Evolutionary conservation across 92 coral and sea anemone species (phyloP), one percentile per base, ranked within the genome.

Genomic region (Epizoanthus illoricatus): DNA sequence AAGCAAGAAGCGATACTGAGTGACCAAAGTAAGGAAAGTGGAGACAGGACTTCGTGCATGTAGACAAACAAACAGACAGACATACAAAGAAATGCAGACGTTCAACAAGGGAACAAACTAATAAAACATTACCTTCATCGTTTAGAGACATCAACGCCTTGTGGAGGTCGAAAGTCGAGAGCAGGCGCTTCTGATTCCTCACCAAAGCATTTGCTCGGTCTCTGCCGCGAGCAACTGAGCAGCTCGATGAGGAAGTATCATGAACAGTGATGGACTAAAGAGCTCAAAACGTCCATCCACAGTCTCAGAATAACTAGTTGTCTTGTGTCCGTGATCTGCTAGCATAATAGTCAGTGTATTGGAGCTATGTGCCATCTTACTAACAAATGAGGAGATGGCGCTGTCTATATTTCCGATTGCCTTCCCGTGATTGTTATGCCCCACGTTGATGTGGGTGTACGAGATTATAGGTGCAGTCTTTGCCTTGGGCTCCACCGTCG

Each of bases 291-390:
- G 85, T 17, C 89, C 89, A 73, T 80, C 85, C 21, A 86, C 85
- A 11, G 89, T 86, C 49, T 42, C 24, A 0, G 76, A 74, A 61
- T 68, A 86, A 5, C 33, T n/a, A 10, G 89, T 86, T 57, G 80
- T 80, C 71, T 75, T 68, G 89, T 86, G 89, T 54, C 89, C 89
- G 65, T 86, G 89, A 52, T 86, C 89, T 20, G 86, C 78, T 41
- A 81, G 21, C 55, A 86, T 40, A 40, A 86, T 24, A 33, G 82
- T 86, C 65, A 86, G 78, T 18, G 89, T 86, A 15, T 86, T 86
- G 9, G 54, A 78, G 45, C 54, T 72, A 9, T 21, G 74, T 41
- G 86, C 76, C 70, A 81, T 79, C 42, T 81, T 52, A 9, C 17
- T 73, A 68, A 86, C 81, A 74, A 73, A 81, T 62, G 72, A 52